Base-by-base conservation (phyloP, 2,888 invertebrate genomes). In the Tachina grossa region DNA sequence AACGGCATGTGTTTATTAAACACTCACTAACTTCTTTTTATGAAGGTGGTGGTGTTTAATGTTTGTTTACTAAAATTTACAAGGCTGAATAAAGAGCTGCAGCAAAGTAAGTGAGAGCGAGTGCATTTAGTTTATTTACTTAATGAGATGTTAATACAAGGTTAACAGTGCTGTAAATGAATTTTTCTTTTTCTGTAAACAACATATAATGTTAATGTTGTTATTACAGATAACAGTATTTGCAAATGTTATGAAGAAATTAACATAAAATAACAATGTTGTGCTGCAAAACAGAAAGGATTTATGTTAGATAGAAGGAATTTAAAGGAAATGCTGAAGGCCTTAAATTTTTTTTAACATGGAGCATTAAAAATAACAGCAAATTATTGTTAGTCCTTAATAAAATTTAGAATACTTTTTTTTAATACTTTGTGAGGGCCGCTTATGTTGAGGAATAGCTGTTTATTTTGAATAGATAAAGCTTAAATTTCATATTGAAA, bases 51-150 rank as follows among this genome's bases (percentile, higher is more conserved):
- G 43, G 49, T 81, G 68, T 61, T 69, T 61, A 39, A 53, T 22
- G 39, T 68, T 82, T 75, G 78, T 83, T 79, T 83, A 83, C 78
- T 65, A 75, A 78, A 59, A 53, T 76, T 49, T 11, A 6, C 9
- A 61, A 11, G 55, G 85, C 85, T 85, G 82, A 85, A 83, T 85
- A 61, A 61, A 71, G 72, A 80, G 76, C 51, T 55, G 66, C 10
- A 39, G 4, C 14, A 68, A 41, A 74, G 5, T 0, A 31, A 22
- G n/a, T 31, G 31, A 5, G 31, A 71, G 49, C 57, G 47, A 69
- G 41, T 45, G 31, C 8, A 31, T 13, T 9, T 49, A 59, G 31
- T 16, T 16, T 11, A 49, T 31, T 9, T 14, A 13, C 4, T 45
- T 19, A 75, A 10, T 14, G 61, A 53, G 22, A 13, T 14, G 8